These are phyloP conservation scores for Drosophila testacea DNA, from an alignment of 2,888 invertebrate genomes.

Conservation along the genomic window DNA sequence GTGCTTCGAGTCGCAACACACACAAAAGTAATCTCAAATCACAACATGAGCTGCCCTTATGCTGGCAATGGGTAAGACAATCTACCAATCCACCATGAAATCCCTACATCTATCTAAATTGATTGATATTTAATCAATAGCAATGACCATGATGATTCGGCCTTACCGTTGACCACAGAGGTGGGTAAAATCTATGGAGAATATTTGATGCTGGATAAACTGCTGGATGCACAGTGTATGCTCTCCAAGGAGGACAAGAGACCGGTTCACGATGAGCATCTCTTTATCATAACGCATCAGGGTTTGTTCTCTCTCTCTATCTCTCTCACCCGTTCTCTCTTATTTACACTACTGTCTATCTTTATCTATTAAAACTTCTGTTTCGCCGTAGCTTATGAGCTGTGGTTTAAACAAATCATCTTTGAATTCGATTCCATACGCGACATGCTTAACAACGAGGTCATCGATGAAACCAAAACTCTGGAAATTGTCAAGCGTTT, in stretches of 20 bases:
- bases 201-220: constrained; percentile 95
- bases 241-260: constrained; percentile 90
- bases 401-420: constrained; percentile 99
- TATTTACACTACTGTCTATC: neutral
- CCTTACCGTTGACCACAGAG: constrained; percentile 87
- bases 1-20: constrained; percentile 47
- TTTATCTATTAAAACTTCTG: neutral
- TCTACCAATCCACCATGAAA: neutral
- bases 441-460: constrained; percentile 90
- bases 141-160: constrained; percentile 79
- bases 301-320: constrained; percentile 86
- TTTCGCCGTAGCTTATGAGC: constrained; percentile 92
- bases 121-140: constrained; percentile 24
- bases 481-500: constrained; percentile 96
- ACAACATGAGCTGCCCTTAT: constrained; percentile 80
- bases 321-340: neutral
- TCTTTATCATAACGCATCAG: constrained; percentile 99
- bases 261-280: constrained; percentile 97
- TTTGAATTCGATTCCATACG: constrained; percentile 98
- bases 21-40: constrained; percentile 10
- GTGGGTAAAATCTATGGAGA: constrained; percentile 95
- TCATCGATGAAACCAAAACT: constrained; percentile 95
- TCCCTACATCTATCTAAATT: neutral
- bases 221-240: constrained; percentile 92
- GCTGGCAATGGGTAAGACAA: constrained; percentile 74